Base-by-base conservation (phyloP, 2,888 invertebrate genomes). In the Drosophila macrospina region DNA sequence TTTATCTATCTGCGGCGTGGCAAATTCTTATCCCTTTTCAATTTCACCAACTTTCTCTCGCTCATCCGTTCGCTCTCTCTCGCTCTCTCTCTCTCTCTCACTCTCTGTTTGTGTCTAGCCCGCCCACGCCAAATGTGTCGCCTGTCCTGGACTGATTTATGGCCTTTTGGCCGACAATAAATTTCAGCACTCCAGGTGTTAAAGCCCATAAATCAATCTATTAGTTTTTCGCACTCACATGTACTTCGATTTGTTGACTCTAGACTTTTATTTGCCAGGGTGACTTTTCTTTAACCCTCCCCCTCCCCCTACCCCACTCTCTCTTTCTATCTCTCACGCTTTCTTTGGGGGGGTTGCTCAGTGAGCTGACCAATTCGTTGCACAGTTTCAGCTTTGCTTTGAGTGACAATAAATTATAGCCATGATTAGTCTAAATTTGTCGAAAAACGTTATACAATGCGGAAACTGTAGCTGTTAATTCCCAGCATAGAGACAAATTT, bases 181-280 rank as follows among this genome's bases (percentile, higher is more conserved):
- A 91, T 90, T 90, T 91, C 86, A 86, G 80, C 91, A 86, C 91
- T 91, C 90, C 90, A 90, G 90, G 90, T 90, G 90, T 73, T 89
- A 83, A 86, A 44, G 47, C 69, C 82, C 75, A 91, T 90, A 90
- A 90, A 90, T 90, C 90, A 90, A 85, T 91, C 89, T 78, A 91
- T 91, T 91, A 91, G 90, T 88, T 91, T 90, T 83, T 76, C 89
- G 76, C 84, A 80, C 72, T 84, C 81, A 57, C 89, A 89, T 89
- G 88, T 71, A 82, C 76, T 76, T 79, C 68, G 86, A 89, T 84
- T 82, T 78, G 85, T 83, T 80, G 80, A 86, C 83, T 76, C 56
- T 55, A 64, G 13, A 69, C 69, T 68, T 71, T 69, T 77, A 61
- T 87, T 78, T 85, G 57, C 59, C 5, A 30, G 36, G n/a, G 42